These are phyloP conservation scores for Leptura quadrifasciata DNA, from an alignment of 2,888 invertebrate species.

Conservation along the genomic window DNA sequence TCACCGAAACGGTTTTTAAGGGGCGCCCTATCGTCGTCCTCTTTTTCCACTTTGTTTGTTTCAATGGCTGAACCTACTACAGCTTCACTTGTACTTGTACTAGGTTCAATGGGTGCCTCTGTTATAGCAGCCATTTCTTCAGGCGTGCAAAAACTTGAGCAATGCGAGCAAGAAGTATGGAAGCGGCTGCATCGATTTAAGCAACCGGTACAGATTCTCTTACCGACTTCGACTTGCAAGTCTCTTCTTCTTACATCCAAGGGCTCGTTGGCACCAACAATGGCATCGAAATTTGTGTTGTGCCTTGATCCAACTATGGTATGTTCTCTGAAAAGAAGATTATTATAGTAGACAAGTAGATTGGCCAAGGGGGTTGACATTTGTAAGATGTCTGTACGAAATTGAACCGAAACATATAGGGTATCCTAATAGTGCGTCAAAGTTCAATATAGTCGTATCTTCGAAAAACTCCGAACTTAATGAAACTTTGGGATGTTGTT, in stretches of 20 bases:
- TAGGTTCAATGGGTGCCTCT: not conserved
- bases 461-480: too few species aligned
- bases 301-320: not conserved
- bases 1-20: slow-evolving; percentile 9
- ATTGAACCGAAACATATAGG: too few species aligned
- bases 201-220: not conserved
- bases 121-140: slow-evolving; percentile 18
- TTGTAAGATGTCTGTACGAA: too few species aligned
- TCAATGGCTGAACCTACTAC: not conserved
- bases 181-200: not conserved
- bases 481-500: too few species aligned
- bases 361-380: too few species aligned
- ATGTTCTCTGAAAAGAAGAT: not conserved
- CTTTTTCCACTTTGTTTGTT: not conserved
- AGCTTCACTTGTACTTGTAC: not conserved
- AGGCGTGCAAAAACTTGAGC: slow-evolving; percentile 37
- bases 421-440: too few species aligned
- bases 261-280: not conserved
- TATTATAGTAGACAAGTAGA: too few species aligned
- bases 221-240: not conserved
- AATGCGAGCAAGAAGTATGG: slow-evolving; percentile 25
- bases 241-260: slow-evolving; percentile 7
- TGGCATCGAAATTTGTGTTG: not conserved
- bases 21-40: not conserved
- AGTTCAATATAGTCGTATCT: too few species aligned